Evolutionary conservation across 2,113 vertebrate species (phyloP).

Genomic region (Capra hircus): DNA sequence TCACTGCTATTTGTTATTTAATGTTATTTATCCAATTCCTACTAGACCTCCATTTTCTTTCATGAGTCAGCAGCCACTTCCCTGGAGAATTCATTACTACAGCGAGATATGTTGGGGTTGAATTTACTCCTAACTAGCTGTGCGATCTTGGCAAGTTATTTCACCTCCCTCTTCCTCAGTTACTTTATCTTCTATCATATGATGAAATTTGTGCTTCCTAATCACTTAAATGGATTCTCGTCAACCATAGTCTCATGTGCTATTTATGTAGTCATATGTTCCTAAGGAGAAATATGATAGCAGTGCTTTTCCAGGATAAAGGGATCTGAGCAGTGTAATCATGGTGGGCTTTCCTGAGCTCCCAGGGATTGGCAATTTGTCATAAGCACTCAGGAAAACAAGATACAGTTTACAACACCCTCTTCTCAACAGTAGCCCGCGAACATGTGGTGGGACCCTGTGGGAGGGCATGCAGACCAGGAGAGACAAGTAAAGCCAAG

Average conservation of each 20-base stretch:
- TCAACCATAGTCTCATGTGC: not conserved
- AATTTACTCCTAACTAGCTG: not conserved
- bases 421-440: not conserved
- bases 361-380: not conserved
- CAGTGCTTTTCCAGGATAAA: not conserved
- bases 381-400: not conserved
- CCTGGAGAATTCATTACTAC: not conserved
- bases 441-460: accelerated
- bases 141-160: not conserved
- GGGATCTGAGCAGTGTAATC: not conserved
- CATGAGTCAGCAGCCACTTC: not conserved
- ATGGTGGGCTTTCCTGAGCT: not conserved
- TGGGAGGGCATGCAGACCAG: not conserved
- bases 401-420: not conserved
- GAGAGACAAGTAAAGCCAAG: not conserved
- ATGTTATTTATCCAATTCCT: not conserved
- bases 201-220: not conserved
- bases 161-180: not conserved
- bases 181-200: not conserved
- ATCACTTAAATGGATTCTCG: not conserved
- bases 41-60: not conserved
- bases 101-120: not conserved
- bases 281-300: not conserved
- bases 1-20: not conserved
- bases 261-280: not conserved